Base-by-base conservation (phyloP, 2,113 vertebrate genomes). In the Vidua macroura region DNA sequence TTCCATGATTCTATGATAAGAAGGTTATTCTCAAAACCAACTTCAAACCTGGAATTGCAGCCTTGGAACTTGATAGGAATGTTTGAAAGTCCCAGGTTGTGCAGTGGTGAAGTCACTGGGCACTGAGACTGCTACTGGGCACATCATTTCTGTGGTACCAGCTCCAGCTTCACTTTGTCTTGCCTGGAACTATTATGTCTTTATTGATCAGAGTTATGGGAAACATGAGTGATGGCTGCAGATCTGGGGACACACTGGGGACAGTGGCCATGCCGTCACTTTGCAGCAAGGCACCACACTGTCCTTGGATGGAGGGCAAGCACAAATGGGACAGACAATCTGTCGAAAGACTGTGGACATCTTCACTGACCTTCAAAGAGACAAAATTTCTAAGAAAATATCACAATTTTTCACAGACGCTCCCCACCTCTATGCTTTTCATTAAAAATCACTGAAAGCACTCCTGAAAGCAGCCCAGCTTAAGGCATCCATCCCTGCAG, bases 311-410 rank as follows among this genome's bases (percentile, higher is more conserved):
- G 49, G 56, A 67, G 5, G 17, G 39, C 20, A 67, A 37, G 8
- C 60, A 27, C 4, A 6, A 37, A 62, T 0, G 0, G 24, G n/a
- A 39, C 33, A 37, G 5, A 3, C 2, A 10, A 69, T 20, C 25
- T 73, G 7, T 4, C 51, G 62, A 64, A 76, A 87, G 30, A 18
- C 33, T 33, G 2, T 11, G 25, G 37, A 39, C 28, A 22, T 31
- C 64, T 63, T 56, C 81, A 64, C 2, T 41, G 58, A 53, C 52
- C 70, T 91, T 86, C 43, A 62, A 64, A 81, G 39, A 56, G 18
- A 33, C 13, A 46, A 41, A 56, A 27, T 22, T 84, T 46, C 53
- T 46, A 46, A 73, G 30, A 35, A 94, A 89, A 64, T 8, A 25
- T 22, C 5, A 13, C 14, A 0, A 7, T 81, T 92, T 93, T 64